Conservation (phyloP, 2,113 vertebrate genomes). For the Corydoras sp. region DNA sequence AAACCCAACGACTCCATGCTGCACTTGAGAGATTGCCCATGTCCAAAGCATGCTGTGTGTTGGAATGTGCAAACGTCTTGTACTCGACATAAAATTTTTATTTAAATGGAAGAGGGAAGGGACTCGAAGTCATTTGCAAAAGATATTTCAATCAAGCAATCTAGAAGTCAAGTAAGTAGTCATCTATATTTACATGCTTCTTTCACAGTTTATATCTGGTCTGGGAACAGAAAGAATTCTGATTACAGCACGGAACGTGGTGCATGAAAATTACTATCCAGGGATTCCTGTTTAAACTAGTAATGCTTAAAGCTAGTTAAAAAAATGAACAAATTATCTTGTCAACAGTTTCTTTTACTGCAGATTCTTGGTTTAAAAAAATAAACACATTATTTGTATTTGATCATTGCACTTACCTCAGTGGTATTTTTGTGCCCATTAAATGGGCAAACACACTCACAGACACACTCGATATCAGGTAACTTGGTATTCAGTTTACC, state of each 20-base stretch:
- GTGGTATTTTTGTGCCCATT: no score
- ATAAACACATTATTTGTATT: no score
- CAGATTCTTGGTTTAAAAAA: no score
- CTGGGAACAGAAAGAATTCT: neutral
- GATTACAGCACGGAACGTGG: neutral
- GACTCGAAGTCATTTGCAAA: neutral
- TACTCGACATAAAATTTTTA: conserved; percentile 23
- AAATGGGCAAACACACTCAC: no score
- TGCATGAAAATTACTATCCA: neutral
- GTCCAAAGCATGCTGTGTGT: neutral
- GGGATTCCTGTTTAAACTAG: neutral
- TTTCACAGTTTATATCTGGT: neutral
- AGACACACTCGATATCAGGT: no score
- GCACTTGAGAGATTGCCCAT: neutral
- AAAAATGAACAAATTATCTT: no score
- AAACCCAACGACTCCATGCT: neutral
- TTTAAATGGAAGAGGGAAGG: neutral
- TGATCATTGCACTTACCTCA: no score
- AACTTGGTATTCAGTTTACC: no score
- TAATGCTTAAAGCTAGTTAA: no score
- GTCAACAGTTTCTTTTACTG: no score
- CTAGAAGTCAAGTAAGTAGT: neutral
- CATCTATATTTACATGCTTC: conserved; percentile 10
- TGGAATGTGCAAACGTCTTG: conserved; percentile 6
- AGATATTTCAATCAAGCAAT: conserved; percentile 4